Conservation (phyloP, 2,113 vertebrate species). For the Anser brachyrhynchus region DNA sequence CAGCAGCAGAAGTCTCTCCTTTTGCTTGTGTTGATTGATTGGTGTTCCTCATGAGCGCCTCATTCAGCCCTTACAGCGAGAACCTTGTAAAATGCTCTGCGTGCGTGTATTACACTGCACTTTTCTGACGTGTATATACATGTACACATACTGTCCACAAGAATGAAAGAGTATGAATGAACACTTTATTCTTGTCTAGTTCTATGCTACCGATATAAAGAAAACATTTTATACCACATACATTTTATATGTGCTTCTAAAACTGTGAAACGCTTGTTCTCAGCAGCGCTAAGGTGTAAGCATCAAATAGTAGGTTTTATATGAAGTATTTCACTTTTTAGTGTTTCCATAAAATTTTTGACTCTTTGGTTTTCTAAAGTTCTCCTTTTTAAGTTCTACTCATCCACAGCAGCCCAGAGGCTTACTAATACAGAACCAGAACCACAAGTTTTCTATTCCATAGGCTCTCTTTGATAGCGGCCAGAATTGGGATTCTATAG, state of each 20-base stretch:
- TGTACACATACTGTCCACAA: neutral
- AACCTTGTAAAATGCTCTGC: slow-evolving; percentile 3
- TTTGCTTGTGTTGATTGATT: slow-evolving; percentile 1
- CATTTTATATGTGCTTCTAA: neutral
- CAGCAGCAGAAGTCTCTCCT: neutral
- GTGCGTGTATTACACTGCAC: neutral
- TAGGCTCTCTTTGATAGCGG: neutral
- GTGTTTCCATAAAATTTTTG: neutral
- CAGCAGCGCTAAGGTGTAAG: neutral
- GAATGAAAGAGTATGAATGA: neutral
- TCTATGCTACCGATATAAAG: neutral
- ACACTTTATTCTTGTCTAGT: neutral
- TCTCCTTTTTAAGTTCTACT: neutral
- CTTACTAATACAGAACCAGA: neutral
- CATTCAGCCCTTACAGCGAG: neutral
- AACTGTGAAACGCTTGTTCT: neutral
- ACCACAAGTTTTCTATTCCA: neutral
- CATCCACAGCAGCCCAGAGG: neutral
- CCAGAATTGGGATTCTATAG: neutral
- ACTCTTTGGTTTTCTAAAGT: neutral
- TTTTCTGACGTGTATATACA: slow-evolving; percentile 15
- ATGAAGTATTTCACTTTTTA: neutral
- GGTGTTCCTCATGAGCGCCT: slow-evolving; percentile 9
- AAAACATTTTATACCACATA: neutral
- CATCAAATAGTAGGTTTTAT: neutral